Evolutionary conservation across 2,888 invertebrate genomes (phyloP).

Genomic region (Drosophila multiciliata): DNA sequence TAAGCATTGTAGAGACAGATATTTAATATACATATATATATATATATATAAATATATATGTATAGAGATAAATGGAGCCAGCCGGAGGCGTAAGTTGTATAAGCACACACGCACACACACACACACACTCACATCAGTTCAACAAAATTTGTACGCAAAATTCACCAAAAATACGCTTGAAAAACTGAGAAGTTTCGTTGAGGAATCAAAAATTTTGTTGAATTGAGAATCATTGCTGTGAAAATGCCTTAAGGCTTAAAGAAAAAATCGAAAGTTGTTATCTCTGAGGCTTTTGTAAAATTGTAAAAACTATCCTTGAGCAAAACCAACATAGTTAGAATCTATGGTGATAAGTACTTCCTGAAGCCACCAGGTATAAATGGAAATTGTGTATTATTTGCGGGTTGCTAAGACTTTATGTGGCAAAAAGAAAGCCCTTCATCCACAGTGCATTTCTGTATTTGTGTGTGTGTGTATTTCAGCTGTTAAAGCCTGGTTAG

Average conservation of each 20-base stretch:
- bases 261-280: not conserved
- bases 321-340: not conserved
- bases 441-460: constrained; percentile 16
- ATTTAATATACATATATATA: not conserved
- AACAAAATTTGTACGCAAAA: constrained; percentile 33
- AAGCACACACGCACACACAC: not conserved
- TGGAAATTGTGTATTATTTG: not conserved
- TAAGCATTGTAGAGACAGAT: not conserved
- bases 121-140: not conserved
- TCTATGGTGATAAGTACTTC: not conserved
- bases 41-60: not conserved
- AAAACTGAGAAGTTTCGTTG: not conserved
- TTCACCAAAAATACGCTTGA: constrained; percentile 38
- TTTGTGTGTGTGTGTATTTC: not conserved
- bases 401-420: not conserved
- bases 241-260: not conserved
- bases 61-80: constrained; percentile 3
- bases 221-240: not conserved
- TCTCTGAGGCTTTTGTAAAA: not conserved
- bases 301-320: not conserved
- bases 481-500: not conserved
- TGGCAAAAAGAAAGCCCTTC: not conserved
- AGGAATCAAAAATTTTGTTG: not conserved
- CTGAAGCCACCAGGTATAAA: not conserved
- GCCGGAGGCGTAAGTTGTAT: not conserved